phyloP scores from a whole-genome alignment of 2,113 vertebrate species.

The Archocentrus centrarchus region DNA sequence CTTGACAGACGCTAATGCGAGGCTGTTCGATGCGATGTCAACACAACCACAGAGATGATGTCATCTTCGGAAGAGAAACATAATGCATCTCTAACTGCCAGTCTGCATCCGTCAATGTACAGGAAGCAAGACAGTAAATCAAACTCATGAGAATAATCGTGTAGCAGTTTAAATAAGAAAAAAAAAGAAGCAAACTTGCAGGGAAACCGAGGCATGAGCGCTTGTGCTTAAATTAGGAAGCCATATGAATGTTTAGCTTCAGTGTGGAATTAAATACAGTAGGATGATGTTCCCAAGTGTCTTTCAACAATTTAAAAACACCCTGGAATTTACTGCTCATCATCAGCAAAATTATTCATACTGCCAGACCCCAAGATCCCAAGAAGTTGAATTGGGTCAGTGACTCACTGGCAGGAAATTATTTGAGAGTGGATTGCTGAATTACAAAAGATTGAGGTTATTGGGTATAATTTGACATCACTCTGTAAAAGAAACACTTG shows the following conservation, averaged over 20 bases:
- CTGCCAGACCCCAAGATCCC: constrained; percentile 8
- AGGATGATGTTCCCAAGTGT: constrained; percentile 13
- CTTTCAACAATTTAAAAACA: constrained; percentile 16
- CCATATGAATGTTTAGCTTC: background rate
- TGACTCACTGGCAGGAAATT: constrained; percentile 26
- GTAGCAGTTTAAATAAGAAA: background rate
- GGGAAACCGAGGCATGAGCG: background rate
- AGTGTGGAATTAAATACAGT: background rate
- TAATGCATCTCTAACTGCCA: constrained; percentile 52
- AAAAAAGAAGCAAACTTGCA: too few relatives aligned
- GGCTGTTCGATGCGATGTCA: constrained; percentile 32
- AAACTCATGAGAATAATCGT: background rate
- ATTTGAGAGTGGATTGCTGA: constrained; percentile 5
- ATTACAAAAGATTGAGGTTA: constrained; percentile 6
- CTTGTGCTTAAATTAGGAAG: background rate
- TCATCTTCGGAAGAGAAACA: constrained; percentile 56
- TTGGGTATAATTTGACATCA: constrained; percentile 7
- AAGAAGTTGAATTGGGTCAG: constrained; percentile 8
- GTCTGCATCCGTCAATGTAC: constrained; percentile 23
- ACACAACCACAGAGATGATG: constrained; percentile 58
- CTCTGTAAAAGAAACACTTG: background rate
- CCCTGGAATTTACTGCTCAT: background rate
- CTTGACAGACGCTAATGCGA: constrained; percentile 40
- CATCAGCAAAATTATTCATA: background rate
- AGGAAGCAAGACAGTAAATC: background rate